Evolutionary conservation across 2,113 vertebrate species (phyloP), one percentile per base, ranked within the genome.

Genomic region (Poeciliopsis turrubarensis): DNA sequence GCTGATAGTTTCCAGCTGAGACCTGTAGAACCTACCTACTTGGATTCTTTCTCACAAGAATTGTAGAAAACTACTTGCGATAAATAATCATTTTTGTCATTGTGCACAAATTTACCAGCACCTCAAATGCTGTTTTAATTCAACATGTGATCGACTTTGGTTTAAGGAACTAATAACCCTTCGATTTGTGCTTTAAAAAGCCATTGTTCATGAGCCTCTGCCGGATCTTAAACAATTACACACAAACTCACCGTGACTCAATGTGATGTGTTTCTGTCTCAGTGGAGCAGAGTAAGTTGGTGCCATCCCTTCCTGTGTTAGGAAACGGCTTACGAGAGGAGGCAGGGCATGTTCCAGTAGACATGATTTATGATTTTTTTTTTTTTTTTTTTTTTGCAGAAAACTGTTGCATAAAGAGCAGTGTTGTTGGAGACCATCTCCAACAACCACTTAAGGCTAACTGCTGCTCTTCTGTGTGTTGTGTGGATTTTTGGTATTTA

Each of bases 241-340:
- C 31, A 47, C 60, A 72, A 79, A 80, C 64, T 67, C 80, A 75
- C 9, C 29, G 32, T 89, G 85, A 86, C 72, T 84, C 78, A 89
- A 8, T 70, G 54, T 73, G 77, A 30, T 78, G 74, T 51, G 64
- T 68, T 68, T 81, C 75, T 76, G 86, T 86, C 85, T 91, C 81
- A 57, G 25, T 29, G 47, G 61, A 73, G 78, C 79, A 87, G 85
- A 92, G 84, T 88, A 87, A 89, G 87, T 79, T 73, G 57, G 12
- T 61, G 86, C 84, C 80, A 82, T 76, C 73, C 87, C 79, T 85
- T 86, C 78, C 80, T 83, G 82, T 88, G 80, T 89, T 88, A 85
- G 83, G 75, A 86, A 87, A 89, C 63, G 76, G 79, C 65, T 73
- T 12, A 1, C 61, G 30, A 85, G 68, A 68, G 63, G 65, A 74